Percentiles rank a stretch among this genome's conserved stretches.
phyloP scores from a whole-genome alignment of 2,797 vertebrate species.

The Pseudochirops cupreus region DNA sequence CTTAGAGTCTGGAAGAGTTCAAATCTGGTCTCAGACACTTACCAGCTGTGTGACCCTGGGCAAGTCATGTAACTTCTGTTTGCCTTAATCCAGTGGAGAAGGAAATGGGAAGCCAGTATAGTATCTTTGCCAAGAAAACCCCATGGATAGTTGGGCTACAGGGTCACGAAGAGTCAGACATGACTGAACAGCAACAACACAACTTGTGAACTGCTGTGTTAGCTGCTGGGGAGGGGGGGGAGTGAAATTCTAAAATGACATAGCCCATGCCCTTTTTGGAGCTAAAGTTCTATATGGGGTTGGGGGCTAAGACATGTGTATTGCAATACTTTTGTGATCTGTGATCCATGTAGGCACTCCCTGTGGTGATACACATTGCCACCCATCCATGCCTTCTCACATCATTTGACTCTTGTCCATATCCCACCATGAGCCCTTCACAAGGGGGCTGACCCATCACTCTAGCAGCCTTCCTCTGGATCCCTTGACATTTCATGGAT shows the following conservation, averaged over 20 bases:
- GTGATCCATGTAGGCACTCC: not conserved
- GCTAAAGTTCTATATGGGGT: not conserved
- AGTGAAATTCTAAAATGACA: not conserved
- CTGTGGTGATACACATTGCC: not conserved
- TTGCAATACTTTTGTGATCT: not conserved
- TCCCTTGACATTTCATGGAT: not conserved
- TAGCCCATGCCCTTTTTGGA: not conserved
- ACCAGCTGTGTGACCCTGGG: not conserved
- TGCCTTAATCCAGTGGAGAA: not conserved
- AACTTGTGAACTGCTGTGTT: not conserved
- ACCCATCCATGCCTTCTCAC: not conserved
- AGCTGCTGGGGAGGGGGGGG: not conserved
- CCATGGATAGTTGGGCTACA: not conserved
- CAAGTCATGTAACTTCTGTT: not conserved
- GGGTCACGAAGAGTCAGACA: not conserved
- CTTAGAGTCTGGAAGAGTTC: not conserved
- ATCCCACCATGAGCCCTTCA: not conserved
- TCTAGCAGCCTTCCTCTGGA: not conserved
- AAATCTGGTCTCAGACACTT: not conserved
- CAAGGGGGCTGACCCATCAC: not conserved
- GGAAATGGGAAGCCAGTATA: not conserved
- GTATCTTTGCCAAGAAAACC: not conserved
- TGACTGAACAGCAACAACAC: not conserved
- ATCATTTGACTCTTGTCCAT: not conserved
- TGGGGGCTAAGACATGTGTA: not conserved